A percentile compares a stretch with the other conserved stretches of the same genome.
Conservation (phyloP, 2,797 vertebrate genomes). For the Pyrocephalus nanus region DNA sequence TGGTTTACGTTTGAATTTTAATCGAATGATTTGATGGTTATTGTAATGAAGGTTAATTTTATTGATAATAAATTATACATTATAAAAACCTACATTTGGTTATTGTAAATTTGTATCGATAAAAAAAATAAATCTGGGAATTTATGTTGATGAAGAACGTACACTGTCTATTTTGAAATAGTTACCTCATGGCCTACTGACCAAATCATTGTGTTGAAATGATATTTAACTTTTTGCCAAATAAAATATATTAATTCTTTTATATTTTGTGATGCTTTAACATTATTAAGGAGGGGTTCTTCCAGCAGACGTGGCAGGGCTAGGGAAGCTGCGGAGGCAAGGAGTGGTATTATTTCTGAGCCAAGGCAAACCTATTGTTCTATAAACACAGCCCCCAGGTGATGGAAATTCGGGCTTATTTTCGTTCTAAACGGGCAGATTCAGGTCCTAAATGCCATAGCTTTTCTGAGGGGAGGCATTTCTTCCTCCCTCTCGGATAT, state of each 20-base stretch:
- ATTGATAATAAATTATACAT: conserved; percentile 85
- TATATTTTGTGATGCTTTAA: conserved; percentile 63
- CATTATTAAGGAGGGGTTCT: conserved; percentile 25
- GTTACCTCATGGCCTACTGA: conserved; percentile 94
- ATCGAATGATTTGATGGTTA: conserved; percentile 72
- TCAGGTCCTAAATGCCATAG: background rate
- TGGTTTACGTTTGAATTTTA: conserved; percentile 79
- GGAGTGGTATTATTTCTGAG: background rate
- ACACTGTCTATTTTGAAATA: conserved; percentile 83
- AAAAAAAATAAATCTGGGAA: conserved; percentile 49
- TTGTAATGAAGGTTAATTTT: conserved; percentile 82
- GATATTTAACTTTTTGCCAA: conserved; percentile 83
- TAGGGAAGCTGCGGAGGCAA: background rate
- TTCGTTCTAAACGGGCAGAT: background rate
- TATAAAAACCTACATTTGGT: conserved; percentile 76
- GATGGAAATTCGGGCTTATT: background rate
- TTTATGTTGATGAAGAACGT: conserved; percentile 72
- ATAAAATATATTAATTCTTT: conserved; percentile 84
- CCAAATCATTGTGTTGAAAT: conserved; percentile 86
- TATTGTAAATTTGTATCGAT: conserved; percentile 79
- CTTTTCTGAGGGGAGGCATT: background rate
- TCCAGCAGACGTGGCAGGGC: background rate
- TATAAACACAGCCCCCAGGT: background rate
- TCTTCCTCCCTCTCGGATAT: background rate
- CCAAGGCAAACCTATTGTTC: background rate